These are phyloP conservation scores for Dendrolimus kikuchii DNA, from an alignment of 1,140 invertebrate genomes.

Conservation along the genomic window DNA sequence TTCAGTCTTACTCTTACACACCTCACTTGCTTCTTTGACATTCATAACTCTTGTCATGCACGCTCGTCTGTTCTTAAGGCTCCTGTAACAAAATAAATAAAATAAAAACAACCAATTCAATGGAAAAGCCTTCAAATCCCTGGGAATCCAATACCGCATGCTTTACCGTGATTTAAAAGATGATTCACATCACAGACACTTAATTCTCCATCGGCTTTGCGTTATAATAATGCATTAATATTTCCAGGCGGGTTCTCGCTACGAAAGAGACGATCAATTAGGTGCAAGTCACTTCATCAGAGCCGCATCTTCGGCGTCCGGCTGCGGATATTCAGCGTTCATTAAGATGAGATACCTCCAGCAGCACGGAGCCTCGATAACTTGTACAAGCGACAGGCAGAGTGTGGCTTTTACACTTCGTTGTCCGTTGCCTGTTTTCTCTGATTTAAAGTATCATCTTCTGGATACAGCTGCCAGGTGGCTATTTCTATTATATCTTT, in stretches of 20 bases:
- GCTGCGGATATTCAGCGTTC: constrained; percentile 26
- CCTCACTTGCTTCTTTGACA: no score
- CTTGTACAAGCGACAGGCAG: constrained; percentile 37
- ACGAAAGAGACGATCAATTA: constrained; percentile 35
- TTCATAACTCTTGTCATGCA: no score
- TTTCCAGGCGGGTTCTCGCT: constrained; percentile 45
- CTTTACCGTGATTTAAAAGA: no score
- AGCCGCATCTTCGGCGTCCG: constrained; percentile 21
- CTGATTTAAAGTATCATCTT: constrained; percentile 37
- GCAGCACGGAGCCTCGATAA: constrained; percentile 34
- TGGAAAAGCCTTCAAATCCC: no score
- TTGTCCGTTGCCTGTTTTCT: constrained; percentile 28
- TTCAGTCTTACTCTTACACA: no score
- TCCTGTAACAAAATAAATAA: no score
- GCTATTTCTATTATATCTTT: no score
- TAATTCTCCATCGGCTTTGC: not conserved
- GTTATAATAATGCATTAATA: constrained; percentile 1
- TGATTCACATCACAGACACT: not conserved
- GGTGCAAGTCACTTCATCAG: constrained; percentile 47
- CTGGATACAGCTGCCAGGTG: constrained; percentile 42
- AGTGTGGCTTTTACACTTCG: constrained; percentile 38
- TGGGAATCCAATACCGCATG: no score
- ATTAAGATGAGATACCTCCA: constrained; percentile 38
- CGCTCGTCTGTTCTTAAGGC: no score
- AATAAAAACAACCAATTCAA: no score